A percentile compares a stretch with the other conserved stretches of the same genome.
phyloP scores from a whole-genome alignment of 2,888 invertebrate species.

The Thera britannica region DNA sequence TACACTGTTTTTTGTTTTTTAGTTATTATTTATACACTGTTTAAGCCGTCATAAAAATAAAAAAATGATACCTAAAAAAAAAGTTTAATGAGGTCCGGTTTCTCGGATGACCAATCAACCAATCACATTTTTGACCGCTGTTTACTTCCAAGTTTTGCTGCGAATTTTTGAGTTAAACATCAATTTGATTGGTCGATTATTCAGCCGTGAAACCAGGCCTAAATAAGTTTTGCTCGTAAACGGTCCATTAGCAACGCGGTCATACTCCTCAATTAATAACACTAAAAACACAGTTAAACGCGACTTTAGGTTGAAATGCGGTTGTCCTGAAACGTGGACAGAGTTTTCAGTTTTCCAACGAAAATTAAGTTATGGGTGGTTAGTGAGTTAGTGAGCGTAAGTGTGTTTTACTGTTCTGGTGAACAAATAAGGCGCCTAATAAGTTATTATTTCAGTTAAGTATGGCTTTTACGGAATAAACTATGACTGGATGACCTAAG shows the following conservation, averaged over 20 bases:
- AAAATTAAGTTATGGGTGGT: constrained; percentile 23
- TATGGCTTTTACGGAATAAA: neutral
- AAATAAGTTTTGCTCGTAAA: neutral
- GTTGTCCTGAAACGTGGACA: constrained; percentile 16
- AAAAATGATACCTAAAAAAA: too few species aligned
- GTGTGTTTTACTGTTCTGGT: constrained; percentile 1
- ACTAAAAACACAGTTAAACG: constrained; percentile 12
- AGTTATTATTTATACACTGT: too few species aligned
- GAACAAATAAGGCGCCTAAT: neutral
- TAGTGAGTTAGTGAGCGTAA: neutral
- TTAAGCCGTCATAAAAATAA: too few species aligned
- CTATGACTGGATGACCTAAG: too few species aligned
- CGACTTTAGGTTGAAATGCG: constrained; percentile 12
- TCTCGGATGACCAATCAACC: too few species aligned
- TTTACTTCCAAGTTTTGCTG: too few species aligned
- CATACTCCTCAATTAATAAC: constrained; percentile 1
- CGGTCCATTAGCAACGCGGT: constrained; percentile 7
- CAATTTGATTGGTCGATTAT: too few species aligned
- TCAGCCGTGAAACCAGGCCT: too few species aligned
- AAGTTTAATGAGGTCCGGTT: too few species aligned
- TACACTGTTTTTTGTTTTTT: too few species aligned
- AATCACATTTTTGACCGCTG: too few species aligned
- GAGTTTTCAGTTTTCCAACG: constrained; percentile 10
- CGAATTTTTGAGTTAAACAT: too few species aligned
- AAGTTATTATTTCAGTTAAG: neutral